Evolutionary conservation across 2,797 vertebrate species (phyloP).

Genomic region (Sebastes oblongus): DNA sequence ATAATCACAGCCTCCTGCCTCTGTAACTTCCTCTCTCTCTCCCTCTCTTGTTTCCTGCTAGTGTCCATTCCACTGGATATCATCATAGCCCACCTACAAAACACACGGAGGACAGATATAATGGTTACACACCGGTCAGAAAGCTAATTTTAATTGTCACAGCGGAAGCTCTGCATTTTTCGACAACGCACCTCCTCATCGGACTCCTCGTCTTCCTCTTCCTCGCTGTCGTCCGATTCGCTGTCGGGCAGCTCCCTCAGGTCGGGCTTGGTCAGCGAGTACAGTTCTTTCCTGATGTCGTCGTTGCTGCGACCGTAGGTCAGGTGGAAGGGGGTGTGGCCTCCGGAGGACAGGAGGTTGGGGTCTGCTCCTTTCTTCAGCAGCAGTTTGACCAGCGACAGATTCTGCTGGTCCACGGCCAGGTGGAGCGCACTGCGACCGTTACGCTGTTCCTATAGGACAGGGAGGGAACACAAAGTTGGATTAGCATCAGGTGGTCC

Average conservation of each 20-base stretch:
- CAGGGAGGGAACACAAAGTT: background rate
- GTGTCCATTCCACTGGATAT: conserved; percentile 82
- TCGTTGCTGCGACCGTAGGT: conserved; percentile 89
- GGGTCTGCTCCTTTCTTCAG: conserved; percentile 89
- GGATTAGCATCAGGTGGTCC: background rate
- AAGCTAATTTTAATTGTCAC: background rate
- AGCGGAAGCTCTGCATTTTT: background rate
- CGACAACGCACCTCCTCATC: conserved; percentile 71
- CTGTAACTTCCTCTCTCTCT: conserved; percentile 38
- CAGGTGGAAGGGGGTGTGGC: conserved; percentile 93
- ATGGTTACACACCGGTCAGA: background rate
- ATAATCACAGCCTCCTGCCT: conserved; percentile 37
- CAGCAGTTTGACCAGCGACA: conserved; percentile 88
- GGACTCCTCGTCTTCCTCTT: conserved; percentile 61
- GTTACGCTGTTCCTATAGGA: conserved; percentile 90
- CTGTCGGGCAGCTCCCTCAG: conserved; percentile 91
- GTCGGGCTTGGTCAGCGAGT: conserved; percentile 82
- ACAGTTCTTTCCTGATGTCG: conserved; percentile 88
- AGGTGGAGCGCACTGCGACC: conserved; percentile 93
- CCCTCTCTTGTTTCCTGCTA: conserved; percentile 40
- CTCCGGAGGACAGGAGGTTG: conserved; percentile 93
- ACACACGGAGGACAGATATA: background rate
- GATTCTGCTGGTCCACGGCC: conserved; percentile 94
- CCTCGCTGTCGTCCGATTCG: conserved; percentile 90
- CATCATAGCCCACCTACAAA: conserved; percentile 79